phyloP scores from a whole-genome alignment of 2,797 vertebrate genomes.

The Oreochromis mossambicus region DNA sequence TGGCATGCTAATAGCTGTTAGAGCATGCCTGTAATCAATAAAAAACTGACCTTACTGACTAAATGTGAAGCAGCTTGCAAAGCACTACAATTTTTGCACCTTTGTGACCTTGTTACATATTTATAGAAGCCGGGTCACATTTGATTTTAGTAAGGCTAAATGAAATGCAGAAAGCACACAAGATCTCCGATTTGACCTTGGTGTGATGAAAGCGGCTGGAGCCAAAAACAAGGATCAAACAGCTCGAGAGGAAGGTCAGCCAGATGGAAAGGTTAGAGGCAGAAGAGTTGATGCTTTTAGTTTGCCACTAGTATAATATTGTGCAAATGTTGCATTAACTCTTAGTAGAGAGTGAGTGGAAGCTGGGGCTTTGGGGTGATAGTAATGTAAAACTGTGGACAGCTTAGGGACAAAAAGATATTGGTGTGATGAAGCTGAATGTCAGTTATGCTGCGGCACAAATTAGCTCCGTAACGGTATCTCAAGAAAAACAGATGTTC shows the following conservation, averaged over 20 bases:
- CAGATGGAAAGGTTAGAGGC: slow-evolving; percentile 50
- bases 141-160: slow-evolving; percentile 5
- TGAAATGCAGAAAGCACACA: slow-evolving; percentile 23
- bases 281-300: slow-evolving; percentile 29
- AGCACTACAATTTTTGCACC: neutral
- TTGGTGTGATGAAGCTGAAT: slow-evolving; percentile 7
- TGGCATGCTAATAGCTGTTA: neutral
- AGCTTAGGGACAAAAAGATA: neutral
- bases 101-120: slow-evolving; percentile 17
- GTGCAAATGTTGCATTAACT: slow-evolving; percentile 5
- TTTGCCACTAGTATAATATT: slow-evolving; percentile 20
- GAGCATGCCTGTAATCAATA: neutral
- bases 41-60: neutral
- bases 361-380: neutral
- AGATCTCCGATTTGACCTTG: slow-evolving; percentile 30
- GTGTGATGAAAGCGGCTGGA: neutral
- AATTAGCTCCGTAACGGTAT: neutral
- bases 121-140: slow-evolving; percentile 18
- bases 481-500: slow-evolving; percentile 26
- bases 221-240: slow-evolving; percentile 23
- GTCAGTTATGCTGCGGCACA: neutral
- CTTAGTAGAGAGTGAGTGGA: slow-evolving; percentile 17
- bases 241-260: slow-evolving; percentile 38
- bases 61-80: neutral
- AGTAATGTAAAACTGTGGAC: neutral